Evolutionary conservation across 2,113 vertebrate species (phyloP), one percentile per base, ranked within the genome.

Genomic region (Gallinago undulata): DNA sequence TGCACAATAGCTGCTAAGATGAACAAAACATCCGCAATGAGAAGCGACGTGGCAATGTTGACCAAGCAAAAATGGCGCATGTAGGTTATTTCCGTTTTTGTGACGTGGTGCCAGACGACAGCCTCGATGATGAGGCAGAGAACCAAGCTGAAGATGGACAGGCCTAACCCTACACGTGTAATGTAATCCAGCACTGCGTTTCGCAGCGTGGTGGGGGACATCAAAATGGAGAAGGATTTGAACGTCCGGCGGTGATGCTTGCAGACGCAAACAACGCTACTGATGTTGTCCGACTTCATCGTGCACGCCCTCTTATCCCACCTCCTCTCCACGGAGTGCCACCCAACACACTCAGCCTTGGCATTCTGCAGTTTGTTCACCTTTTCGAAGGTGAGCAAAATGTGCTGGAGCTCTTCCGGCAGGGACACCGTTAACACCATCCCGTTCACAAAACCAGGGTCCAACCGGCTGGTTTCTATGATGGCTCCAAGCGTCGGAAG

Each of bases 141-240:
- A 9, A 98, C 5, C 87, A 99, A 95, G 91, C 98, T 98, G n/a
- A 96, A 88, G 37, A 99, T 67, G 25, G 99, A 99, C 56, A 99
- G 72, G 2, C 97, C 97, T 39, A 99, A 97, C 15, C 99, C 99
- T 28, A 98, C 74, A 3, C 96, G 98, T 1, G 98, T 99, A 60
- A 99, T 89, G 39, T 96, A 72, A 56, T 93, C 97, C 95, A 99
- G 94, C 11, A 27, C 7, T 0, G n/a, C 39, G 11, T 53, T 64
- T 1, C 76, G 18, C 7, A 59, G 62, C 1, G 9, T 2, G 1
- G 24, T 9, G 1, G 98, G 98, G 14, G 99, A 98, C 99, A 99
- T 99, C 9, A 99, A 94, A 41, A 99, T 97, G 56, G 99, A 99
- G 95, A 99, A 99, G 7, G 99, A 98, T 2, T 97, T 97, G 56